Percentiles rank a stretch among this genome's conserved stretches.
Evolutionary conservation across 2,888 invertebrate genomes (phyloP).

Genomic region (Malachius bipustulatus): DNA sequence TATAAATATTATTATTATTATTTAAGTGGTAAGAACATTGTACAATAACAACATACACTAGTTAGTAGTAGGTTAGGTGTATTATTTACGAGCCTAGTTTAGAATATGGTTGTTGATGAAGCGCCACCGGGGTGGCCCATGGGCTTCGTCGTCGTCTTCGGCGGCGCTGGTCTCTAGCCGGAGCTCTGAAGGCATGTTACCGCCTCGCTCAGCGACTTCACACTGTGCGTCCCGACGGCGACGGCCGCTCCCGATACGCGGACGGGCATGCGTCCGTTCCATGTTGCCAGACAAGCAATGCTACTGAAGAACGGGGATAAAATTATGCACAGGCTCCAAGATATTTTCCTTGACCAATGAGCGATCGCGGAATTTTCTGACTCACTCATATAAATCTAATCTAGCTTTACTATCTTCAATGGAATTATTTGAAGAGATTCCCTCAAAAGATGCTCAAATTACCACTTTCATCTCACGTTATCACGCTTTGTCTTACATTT

Average conservation of each 20-base stretch:
- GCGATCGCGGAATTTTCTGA: too few species aligned
- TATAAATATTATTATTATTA: conserved; percentile 14
- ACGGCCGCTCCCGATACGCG: conserved; percentile 32
- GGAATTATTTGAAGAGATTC: too few species aligned
- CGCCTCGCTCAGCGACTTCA: conserved; percentile 37
- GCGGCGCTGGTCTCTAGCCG: conserved; percentile 32
- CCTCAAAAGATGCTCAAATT: too few species aligned
- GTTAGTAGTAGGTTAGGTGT: too few species aligned
- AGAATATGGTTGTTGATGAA: conserved; percentile 16
- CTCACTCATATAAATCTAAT: too few species aligned
- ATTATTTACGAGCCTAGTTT: conserved; percentile 15
- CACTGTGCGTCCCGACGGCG: conserved; percentile 28
- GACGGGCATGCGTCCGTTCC: conserved; percentile 34
- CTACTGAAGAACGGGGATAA: too few species aligned
- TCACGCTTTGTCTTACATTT: too few species aligned
- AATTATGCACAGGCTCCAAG: too few species aligned
- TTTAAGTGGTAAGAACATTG: neutral
- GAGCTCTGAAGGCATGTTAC: conserved; percentile 35
- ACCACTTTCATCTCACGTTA: too few species aligned
- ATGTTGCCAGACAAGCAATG: too few species aligned
- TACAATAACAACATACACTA: neutral
- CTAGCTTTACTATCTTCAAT: too few species aligned
- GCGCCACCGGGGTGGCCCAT: conserved; percentile 25
- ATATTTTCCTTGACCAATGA: too few species aligned
- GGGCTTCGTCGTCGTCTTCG: conserved; percentile 30